phyloP scores from a whole-genome alignment of 2,113 vertebrate species.

The Zeus faber region DNA sequence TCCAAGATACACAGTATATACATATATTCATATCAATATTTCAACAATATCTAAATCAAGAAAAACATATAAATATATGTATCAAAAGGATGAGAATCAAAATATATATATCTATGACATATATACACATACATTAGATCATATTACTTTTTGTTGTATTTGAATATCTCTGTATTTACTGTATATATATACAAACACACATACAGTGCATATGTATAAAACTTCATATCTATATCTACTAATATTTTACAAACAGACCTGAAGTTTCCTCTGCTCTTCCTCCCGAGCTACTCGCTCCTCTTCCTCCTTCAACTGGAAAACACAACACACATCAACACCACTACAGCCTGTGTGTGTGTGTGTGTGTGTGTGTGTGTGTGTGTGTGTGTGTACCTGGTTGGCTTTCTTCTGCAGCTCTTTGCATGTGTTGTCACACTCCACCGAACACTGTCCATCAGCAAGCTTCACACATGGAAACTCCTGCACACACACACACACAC shows the following conservation, averaged over 20 bases:
- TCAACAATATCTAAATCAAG: no score
- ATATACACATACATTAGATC: no score
- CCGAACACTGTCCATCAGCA: slow-evolving; percentile 61
- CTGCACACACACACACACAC: slow-evolving; percentile 58
- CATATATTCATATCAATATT: no score
- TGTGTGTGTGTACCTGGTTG: slow-evolving; percentile 77
- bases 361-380: slow-evolving; percentile 11
- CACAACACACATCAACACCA: slow-evolving; percentile 7
- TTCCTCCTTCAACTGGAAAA: slow-evolving; percentile 83
- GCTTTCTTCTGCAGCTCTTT: slow-evolving; percentile 84
- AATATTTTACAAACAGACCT: slow-evolving; percentile 72
- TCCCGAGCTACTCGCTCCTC: slow-evolving; percentile 84
- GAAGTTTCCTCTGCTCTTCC: slow-evolving; percentile 86
- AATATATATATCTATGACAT: no score
- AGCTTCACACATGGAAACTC: slow-evolving; percentile 81
- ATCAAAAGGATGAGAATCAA: no score
- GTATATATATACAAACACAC: no score
- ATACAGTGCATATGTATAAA: no score
- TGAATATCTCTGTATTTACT: no score
- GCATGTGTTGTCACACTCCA: slow-evolving; percentile 85
- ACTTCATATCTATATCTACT: no score
- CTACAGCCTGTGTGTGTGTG: background rate
- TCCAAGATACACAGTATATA: no score
- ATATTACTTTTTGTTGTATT: no score
- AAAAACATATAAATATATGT: no score